Percentiles rank a stretch among this genome's conserved stretches.
These are phyloP conservation scores for Otis tarda DNA, from an alignment of 2,113 vertebrate genomes.

Conservation along the genomic window DNA sequence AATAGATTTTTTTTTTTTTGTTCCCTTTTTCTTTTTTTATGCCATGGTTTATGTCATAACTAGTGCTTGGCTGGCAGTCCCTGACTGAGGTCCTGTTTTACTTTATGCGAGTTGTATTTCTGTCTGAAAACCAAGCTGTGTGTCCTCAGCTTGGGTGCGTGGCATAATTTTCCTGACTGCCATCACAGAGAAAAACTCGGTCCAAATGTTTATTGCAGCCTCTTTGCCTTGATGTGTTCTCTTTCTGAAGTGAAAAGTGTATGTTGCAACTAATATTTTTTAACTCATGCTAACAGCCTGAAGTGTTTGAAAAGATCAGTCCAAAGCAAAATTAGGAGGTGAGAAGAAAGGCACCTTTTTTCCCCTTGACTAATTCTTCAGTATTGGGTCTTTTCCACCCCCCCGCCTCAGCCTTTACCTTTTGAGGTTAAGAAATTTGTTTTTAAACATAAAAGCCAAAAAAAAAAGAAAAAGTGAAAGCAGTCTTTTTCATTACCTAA, in stretches of 20 bases:
- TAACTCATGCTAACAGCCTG: neutral
- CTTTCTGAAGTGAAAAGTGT: neutral
- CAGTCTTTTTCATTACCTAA: neutral
- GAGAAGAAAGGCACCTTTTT: neutral
- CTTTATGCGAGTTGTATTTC: neutral
- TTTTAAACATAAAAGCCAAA: neutral
- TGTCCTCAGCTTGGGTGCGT: conserved; percentile 18
- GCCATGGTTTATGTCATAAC: neutral
- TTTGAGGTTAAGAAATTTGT: neutral
- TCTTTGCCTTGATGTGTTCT: neutral
- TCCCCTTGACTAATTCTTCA: neutral
- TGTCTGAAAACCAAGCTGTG: neutral
- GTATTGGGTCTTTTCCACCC: neutral
- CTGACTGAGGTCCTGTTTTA: neutral
- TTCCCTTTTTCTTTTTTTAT: neutral
- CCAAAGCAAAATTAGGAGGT: neutral
- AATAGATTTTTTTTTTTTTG: neutral
- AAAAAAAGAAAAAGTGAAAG: neutral
- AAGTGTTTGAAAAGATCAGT: neutral
- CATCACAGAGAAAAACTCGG: neutral
- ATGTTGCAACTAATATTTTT: neutral
- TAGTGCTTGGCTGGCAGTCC: neutral
- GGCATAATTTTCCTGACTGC: neutral
- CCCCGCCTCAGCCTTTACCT: neutral
- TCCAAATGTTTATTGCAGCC: neutral